Evolutionary conservation across 2,888 invertebrate species (phyloP).

Genomic region (Drosophila quinaria): DNA sequence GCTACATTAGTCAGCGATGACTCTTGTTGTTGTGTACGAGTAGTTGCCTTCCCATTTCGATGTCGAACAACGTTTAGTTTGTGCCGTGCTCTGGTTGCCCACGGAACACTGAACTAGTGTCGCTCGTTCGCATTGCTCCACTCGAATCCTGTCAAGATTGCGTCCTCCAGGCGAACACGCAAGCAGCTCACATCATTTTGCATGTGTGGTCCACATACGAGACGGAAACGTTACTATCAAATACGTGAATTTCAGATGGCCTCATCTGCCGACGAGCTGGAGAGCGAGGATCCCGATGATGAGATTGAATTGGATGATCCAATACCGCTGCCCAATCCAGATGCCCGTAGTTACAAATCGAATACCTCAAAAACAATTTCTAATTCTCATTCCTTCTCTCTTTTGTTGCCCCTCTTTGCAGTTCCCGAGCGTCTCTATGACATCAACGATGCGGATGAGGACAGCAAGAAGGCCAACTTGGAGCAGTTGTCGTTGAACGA

Average conservation of each 20-base stretch:
- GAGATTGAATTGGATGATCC: constrained; percentile 68
- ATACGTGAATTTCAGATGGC: constrained; percentile 82
- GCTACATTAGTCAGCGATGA: constrained; percentile 58
- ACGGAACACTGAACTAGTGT: constrained; percentile 32
- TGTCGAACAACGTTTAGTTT: constrained; percentile 51
- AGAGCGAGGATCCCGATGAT: constrained; percentile 79
- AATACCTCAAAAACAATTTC: not conserved
- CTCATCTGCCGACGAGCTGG: constrained; percentile 76
- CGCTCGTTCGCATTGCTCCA: not conserved
- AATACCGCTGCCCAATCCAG: constrained; percentile 18
- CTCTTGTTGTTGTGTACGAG: constrained; percentile 1
- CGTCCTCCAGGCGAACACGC: constrained; percentile 74
- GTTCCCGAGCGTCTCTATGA: constrained; percentile 91
- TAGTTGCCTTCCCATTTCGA: constrained; percentile 18
- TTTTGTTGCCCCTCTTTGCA: constrained; percentile 80
- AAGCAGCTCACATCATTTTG: constrained; percentile 82
- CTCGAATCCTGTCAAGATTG: constrained; percentile 81
- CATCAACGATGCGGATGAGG: constrained; percentile 89
- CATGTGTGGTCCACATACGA: constrained; percentile 83
- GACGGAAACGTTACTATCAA: constrained; percentile 79
- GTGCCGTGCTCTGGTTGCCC: constrained; percentile 36
- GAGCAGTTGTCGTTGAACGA: constrained; percentile 86
- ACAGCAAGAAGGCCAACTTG: constrained; percentile 87
- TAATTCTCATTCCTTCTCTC: constrained; percentile 13
- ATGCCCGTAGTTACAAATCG: constrained; percentile 49